Evolutionary conservation across 2,797 vertebrate species (phyloP).

Genomic region (Lacerta agilis): DNA sequence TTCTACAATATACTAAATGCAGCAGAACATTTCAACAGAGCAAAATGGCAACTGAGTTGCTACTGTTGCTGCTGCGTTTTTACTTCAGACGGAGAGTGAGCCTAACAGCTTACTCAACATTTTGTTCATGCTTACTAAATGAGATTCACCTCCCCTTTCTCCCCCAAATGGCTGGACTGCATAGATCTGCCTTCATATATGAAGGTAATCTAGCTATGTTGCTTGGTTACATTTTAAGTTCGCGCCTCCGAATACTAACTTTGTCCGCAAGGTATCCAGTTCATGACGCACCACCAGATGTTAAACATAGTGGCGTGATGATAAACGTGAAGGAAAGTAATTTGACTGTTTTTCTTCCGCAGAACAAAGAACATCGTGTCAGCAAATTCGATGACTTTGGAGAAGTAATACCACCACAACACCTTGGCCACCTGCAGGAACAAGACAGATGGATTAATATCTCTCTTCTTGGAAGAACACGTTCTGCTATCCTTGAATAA

Average conservation of each 20-base stretch:
- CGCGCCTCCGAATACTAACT: constrained; percentile 79
- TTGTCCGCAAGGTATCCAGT: constrained; percentile 92
- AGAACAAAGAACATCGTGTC: constrained; percentile 90
- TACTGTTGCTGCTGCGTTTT: not conserved
- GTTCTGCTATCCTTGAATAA: constrained; percentile 5
- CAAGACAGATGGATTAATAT: constrained; percentile 33
- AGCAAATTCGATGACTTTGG: constrained; percentile 88
- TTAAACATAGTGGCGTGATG: constrained; percentile 92
- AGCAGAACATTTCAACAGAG: no score
- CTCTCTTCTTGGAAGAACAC: constrained; percentile 13
- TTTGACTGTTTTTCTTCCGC: constrained; percentile 88
- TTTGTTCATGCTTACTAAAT: not conserved
- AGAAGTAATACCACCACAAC: constrained; percentile 93
- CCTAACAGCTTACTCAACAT: not conserved
- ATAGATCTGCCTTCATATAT: not conserved
- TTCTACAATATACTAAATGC: not conserved
- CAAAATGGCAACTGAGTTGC: not conserved
- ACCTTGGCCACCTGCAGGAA: constrained; percentile 85
- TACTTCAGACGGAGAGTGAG: not conserved
- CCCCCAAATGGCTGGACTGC: not conserved
- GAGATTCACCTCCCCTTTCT: not conserved
- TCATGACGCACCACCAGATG: constrained; percentile 92
- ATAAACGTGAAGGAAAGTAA: constrained; percentile 90
- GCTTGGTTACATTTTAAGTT: not conserved
- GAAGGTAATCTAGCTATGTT: not conserved